Evolutionary conservation across 2,888 invertebrate genomes (phyloP).

Genomic region (Calliopum simillimum): DNA sequence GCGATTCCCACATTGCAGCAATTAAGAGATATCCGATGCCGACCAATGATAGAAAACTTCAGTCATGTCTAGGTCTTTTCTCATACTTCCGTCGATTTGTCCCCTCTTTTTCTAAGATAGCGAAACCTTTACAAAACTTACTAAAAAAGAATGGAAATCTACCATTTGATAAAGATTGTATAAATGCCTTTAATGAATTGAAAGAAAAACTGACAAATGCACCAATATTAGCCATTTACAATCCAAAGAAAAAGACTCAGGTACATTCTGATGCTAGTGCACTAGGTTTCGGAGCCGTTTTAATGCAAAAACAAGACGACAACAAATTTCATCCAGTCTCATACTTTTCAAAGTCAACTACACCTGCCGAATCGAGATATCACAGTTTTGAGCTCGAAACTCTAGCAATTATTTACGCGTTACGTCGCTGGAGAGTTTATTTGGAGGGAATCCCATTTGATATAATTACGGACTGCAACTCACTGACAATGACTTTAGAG

Average conservation of each 20-base stretch:
- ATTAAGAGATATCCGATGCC: constrained; percentile 28
- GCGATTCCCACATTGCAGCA: constrained; percentile 32
- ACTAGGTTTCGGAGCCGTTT: background rate
- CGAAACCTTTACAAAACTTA: constrained; percentile 23
- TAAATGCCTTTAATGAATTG: background rate
- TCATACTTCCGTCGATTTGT: constrained; percentile 25
- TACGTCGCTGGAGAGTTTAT: background rate
- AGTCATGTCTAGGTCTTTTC: constrained; percentile 21
- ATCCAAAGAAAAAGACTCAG: background rate
- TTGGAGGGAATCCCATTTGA: too few relatives aligned
- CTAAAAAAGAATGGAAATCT: background rate
- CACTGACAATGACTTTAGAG: too few relatives aligned
- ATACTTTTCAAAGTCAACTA: background rate
- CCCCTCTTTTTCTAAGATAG: constrained; percentile 20
- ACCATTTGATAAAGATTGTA: background rate
- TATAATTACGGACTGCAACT: too few relatives aligned
- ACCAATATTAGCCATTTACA: too few relatives aligned
- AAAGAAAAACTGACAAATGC: background rate
- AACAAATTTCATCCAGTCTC: background rate
- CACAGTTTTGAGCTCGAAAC: background rate
- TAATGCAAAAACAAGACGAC: background rate
- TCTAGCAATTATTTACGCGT: background rate
- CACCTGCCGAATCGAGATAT: too few relatives aligned
- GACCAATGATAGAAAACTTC: background rate
- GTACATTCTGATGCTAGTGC: constrained; percentile 2